Evolutionary conservation across 2,888 invertebrate genomes (phyloP).

Genomic region (Bombylius major): DNA sequence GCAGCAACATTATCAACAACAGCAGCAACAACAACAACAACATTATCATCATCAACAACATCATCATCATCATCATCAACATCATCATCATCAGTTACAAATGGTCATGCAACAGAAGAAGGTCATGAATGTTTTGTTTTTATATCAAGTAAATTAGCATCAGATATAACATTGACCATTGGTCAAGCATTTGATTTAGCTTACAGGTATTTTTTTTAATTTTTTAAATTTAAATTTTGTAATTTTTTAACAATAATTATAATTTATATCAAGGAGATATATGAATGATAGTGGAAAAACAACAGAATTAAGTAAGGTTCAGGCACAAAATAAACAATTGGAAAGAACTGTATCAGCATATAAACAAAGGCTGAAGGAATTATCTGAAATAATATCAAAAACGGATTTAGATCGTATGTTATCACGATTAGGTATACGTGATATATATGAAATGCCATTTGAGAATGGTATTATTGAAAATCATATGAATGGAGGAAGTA

Average conservation of each 20-base stretch:
- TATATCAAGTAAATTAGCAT: conserved; percentile 91
- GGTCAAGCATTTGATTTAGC: conserved; percentile 98
- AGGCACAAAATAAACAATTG: conserved; percentile 75
- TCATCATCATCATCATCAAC: conserved; percentile 16
- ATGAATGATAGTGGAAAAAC: conserved; percentile 84
- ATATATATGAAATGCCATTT: conserved; percentile 39
- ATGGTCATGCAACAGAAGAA: conserved; percentile 46
- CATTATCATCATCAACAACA: conserved; percentile 10
- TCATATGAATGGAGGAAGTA: conserved; percentile 29
- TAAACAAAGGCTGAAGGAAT: conserved; percentile 64
- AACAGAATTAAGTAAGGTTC: conserved; percentile 74
- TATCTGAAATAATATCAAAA: conserved; percentile 38
- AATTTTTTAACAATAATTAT: neutral
- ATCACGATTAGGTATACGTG: conserved; percentile 44
- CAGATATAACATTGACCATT: conserved; percentile 94
- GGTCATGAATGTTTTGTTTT: conserved; percentile 95
- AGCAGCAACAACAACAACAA: conserved; percentile 10
- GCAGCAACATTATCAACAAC: conserved; percentile 11
- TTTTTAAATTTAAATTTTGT: neutral
- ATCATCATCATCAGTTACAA: conserved; percentile 14
- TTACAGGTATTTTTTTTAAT: conserved; percentile 48
- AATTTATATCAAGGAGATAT: conserved; percentile 47
- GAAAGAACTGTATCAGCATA: conserved; percentile 77
- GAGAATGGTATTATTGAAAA: conserved; percentile 12
- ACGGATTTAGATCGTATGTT: conserved; percentile 37